Conservation (phyloP, 2,113 vertebrate species). For the Junco hyemalis region DNA sequence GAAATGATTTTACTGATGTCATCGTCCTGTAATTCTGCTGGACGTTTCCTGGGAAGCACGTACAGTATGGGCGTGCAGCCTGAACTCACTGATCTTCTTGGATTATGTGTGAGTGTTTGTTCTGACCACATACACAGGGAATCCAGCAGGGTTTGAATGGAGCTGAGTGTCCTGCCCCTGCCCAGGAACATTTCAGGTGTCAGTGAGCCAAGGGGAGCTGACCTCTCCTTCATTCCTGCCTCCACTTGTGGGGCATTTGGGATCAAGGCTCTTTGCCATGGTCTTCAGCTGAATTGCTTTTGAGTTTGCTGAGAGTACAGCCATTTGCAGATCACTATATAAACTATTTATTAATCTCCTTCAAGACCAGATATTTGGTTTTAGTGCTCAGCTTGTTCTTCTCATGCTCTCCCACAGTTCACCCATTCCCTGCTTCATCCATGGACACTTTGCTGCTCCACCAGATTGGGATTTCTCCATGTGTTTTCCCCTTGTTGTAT, state of each 20-base stretch:
- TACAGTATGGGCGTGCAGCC: background rate
- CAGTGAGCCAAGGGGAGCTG: background rate
- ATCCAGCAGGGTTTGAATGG: background rate
- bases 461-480: background rate
- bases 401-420: background rate
- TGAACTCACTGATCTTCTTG: background rate
- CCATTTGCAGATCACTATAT: background rate
- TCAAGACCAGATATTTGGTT: background rate
- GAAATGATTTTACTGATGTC: background rate
- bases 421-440: background rate
- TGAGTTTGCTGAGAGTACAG: background rate
- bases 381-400: background rate
- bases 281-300: background rate
- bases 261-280: background rate
- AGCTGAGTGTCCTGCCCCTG: background rate
- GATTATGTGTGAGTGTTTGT: background rate
- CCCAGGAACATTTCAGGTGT: background rate
- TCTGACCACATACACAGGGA: background rate
- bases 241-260: background rate
- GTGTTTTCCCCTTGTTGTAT: accelerated
- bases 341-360: background rate
- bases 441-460: background rate
- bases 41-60: background rate
- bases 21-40: background rate
- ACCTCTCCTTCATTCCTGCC: background rate